Conservation (phyloP, 2,113 vertebrate genomes). For the Colinus virginianus region DNA sequence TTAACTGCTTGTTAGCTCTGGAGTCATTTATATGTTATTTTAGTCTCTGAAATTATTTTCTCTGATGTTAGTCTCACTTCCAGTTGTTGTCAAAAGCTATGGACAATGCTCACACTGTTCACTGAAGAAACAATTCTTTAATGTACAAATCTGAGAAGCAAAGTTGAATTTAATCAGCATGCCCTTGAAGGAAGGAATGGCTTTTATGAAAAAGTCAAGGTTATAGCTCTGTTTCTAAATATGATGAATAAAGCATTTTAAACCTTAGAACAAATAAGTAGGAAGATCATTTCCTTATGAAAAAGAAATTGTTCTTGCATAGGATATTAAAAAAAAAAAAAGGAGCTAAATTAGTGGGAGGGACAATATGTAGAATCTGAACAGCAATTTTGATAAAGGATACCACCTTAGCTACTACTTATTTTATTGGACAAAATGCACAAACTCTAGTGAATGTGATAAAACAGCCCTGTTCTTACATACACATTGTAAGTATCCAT, state of each 20-base stretch:
- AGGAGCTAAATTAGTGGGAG: background rate
- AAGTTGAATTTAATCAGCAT: conserved; percentile 20
- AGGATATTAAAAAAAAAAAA: background rate
- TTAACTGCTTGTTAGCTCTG: background rate
- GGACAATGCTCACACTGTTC: background rate
- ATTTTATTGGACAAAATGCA: background rate
- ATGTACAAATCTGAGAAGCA: conserved; percentile 40
- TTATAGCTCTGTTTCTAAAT: background rate
- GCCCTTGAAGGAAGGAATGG: conserved; percentile 34
- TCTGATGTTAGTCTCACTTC: background rate
- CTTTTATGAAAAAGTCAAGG: conserved; percentile 44
- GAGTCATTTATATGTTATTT: background rate
- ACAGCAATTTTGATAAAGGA: background rate
- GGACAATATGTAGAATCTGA: background rate
- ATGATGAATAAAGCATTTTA: conserved; percentile 10
- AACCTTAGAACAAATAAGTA: conserved; percentile 8
- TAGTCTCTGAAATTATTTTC: conserved; percentile 21
- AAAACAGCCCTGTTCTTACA: background rate
- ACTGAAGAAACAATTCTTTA: conserved; percentile 52
- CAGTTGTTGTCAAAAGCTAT: conserved; percentile 25
- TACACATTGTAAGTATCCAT: background rate
- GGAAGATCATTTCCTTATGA: background rate
- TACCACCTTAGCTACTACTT: background rate
- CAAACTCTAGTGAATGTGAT: background rate
- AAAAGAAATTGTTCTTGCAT: background rate